Conservation (phyloP, 2,113 vertebrate species). For the Corythoichthys intestinalis region DNA sequence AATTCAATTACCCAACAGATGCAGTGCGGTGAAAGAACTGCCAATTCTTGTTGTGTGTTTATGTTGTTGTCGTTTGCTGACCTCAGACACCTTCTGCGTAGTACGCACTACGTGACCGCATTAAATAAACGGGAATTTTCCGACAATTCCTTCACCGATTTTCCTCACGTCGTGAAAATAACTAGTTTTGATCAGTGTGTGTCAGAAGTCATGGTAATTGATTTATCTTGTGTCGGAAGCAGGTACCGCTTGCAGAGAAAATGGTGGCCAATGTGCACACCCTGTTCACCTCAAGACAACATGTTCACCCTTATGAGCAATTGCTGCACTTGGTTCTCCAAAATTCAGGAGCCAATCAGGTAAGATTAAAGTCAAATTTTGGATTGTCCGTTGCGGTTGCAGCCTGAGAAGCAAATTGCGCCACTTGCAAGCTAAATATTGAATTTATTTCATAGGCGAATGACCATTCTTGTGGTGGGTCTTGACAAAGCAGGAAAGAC, state of each 20-base stretch:
- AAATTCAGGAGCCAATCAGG: constrained; percentile 83
- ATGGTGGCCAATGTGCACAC: constrained; percentile 66
- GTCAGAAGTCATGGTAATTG: constrained; percentile 1
- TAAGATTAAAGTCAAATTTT: constrained; percentile 33
- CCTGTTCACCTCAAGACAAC: constrained; percentile 55
- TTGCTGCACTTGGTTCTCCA: constrained; percentile 83
- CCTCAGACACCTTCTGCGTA: constrained; percentile 2
- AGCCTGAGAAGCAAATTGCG: background rate
- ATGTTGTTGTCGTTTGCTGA: background rate
- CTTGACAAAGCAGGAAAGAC: constrained; percentile 89
- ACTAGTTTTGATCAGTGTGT: background rate
- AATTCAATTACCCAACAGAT: constrained; percentile 55
- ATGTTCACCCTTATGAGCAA: constrained; percentile 88
- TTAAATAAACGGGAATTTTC: background rate
- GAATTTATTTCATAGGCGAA: constrained; percentile 67
- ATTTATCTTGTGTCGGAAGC: constrained; percentile 19
- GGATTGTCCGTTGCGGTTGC: background rate
- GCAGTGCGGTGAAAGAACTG: constrained; percentile 25
- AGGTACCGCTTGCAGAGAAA: constrained; percentile 66
- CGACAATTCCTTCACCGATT: too few relatives aligned
- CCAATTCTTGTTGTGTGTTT: background rate
- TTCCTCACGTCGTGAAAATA: too few relatives aligned
- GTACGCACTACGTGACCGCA: background rate
- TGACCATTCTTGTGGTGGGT: constrained; percentile 81
- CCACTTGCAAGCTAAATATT: background rate